Evolutionary conservation across 2,888 invertebrate species (phyloP).

Genomic region (Drosophila affinis): DNA sequence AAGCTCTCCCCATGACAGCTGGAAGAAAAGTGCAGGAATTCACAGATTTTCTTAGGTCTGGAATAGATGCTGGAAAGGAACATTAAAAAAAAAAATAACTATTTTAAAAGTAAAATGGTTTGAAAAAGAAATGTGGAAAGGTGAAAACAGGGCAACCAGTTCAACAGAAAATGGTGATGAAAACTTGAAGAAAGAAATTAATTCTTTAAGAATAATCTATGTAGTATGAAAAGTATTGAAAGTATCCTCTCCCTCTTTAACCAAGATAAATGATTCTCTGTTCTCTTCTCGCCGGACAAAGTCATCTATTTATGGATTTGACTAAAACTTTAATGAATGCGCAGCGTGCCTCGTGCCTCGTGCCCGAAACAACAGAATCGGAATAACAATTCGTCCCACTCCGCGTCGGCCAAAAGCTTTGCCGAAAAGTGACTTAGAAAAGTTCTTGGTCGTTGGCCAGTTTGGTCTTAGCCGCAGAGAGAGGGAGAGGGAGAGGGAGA

Average conservation of each 20-base stretch:
- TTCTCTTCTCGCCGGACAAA: neutral
- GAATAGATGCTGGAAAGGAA: neutral
- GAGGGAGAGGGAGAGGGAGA: neutral
- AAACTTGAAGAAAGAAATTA: neutral
- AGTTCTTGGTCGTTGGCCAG: slow-evolving; percentile 17
- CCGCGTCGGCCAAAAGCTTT: neutral
- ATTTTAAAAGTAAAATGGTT: neutral
- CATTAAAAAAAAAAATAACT: neutral
- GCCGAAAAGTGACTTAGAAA: neutral
- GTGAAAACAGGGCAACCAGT: neutral
- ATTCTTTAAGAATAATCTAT: neutral
- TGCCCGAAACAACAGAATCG: neutral
- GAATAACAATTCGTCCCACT: slow-evolving; percentile 16
- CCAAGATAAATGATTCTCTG: neutral
- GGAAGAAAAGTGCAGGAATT: neutral
- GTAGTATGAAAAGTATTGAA: neutral
- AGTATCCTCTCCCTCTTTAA: too few species aligned
- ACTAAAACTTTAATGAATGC: slow-evolving; percentile 53
- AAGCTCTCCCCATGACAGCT: neutral
- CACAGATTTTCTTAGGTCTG: neutral
- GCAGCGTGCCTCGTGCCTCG: neutral
- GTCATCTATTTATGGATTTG: slow-evolving; percentile 38
- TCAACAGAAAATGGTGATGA: too few species aligned
- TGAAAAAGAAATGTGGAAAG: neutral
- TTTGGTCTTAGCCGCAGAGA: slow-evolving; percentile 24